A percentile compares a stretch with the other conserved stretches of the same genome.
phyloP scores from a whole-genome alignment of 2,797 vertebrate species.

The Aphelocoma californica region DNA sequence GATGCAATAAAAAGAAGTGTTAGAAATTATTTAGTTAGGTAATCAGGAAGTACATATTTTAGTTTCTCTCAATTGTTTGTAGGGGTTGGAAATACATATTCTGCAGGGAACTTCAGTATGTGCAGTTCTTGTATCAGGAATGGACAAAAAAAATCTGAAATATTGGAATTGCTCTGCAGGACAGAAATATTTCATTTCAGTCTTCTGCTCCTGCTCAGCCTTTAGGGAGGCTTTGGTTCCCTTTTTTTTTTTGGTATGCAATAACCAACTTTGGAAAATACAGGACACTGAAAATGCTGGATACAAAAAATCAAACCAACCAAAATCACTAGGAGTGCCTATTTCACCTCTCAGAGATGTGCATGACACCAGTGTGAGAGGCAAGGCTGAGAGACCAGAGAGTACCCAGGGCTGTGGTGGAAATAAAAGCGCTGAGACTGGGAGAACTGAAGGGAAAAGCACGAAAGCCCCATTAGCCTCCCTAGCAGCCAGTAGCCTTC shows the following conservation, averaged over 20 bases:
- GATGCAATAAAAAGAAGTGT: neutral
- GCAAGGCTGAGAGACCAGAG: neutral
- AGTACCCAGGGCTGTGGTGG: neutral
- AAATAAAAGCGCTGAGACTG: neutral
- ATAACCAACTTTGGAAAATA: neutral
- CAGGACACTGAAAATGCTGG: neutral
- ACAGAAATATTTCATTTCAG: neutral
- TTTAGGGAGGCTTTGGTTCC: neutral
- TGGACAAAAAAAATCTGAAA: neutral
- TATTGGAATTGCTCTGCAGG: neutral
- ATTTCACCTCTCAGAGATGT: neutral
- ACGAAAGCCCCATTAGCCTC: neutral
- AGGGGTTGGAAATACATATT: neutral
- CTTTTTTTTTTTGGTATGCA: neutral
- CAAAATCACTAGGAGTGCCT: neutral
- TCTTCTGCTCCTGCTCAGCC: neutral
- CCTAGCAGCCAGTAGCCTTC: neutral
- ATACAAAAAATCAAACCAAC: neutral
- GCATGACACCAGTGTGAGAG: accelerated
- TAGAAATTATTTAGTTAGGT: neutral
- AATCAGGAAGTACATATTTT: neutral
- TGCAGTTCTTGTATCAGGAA: neutral
- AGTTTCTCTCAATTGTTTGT: neutral
- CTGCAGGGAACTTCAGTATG: neutral
- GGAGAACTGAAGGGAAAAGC: neutral